Percentiles rank a stretch among this genome's conserved stretches.
These are phyloP conservation scores for Dolichotis patagonum DNA, from an alignment of 2,113 vertebrate species.

Conservation along the genomic window DNA sequence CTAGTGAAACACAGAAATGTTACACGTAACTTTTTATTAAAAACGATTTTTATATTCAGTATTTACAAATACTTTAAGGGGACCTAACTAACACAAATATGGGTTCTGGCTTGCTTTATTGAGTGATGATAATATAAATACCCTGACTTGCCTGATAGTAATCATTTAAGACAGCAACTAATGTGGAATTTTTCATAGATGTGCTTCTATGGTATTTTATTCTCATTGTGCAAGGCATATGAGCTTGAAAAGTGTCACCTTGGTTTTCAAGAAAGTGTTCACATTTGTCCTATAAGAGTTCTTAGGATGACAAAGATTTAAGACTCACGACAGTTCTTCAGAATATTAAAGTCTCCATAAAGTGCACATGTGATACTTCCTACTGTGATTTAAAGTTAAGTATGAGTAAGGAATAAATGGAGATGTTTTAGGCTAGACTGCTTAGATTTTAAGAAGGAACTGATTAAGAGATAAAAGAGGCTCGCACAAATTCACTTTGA, in stretches of 20 bases:
- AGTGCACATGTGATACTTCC: background rate
- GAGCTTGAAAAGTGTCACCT: conserved; percentile 39
- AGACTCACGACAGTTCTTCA: conserved; percentile 46
- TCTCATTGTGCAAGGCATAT: conserved; percentile 35
- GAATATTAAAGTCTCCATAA: conserved; percentile 34
- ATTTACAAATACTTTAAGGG: conserved; percentile 79
- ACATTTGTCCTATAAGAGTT: conserved; percentile 51
- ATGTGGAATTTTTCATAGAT: background rate
- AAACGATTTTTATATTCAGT: conserved; percentile 84
- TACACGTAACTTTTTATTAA: conserved; percentile 86
- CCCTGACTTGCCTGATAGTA: background rate
- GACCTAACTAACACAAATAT: conserved; percentile 62
- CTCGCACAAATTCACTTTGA: background rate
- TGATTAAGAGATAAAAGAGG: background rate
- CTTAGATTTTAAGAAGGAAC: background rate
- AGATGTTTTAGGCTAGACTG: conserved; percentile 15
- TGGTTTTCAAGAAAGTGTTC: conserved; percentile 52
- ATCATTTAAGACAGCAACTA: background rate
- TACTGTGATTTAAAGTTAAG: conserved; percentile 29
- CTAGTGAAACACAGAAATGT: conserved; percentile 69
- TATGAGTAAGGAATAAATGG: background rate
- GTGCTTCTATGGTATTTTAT: conserved; percentile 10
- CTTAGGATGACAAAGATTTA: background rate
- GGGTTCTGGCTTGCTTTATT: conserved; percentile 51
- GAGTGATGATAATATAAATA: conserved; percentile 42